These are phyloP conservation scores for Lordiphosa stackelbergi DNA, from an alignment of 1,140 invertebrate species.

Conservation along the genomic window DNA sequence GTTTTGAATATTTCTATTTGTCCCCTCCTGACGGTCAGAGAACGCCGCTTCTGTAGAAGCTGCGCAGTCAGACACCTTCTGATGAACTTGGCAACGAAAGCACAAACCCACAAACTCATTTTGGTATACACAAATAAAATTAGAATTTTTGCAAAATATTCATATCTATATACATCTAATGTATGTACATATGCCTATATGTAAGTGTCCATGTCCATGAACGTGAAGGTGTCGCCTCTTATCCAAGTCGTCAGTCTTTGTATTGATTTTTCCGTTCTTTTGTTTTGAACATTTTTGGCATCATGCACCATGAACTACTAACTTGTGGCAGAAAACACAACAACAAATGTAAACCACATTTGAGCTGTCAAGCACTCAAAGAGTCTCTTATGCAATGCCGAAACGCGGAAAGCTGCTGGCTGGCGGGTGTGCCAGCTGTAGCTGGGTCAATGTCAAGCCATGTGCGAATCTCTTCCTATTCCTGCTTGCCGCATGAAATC, in stretches of 20 bases:
- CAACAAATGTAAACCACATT: constrained; percentile 10
- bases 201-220: constrained; percentile 55
- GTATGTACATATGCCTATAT: background rate
- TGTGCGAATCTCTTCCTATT: constrained; percentile 41
- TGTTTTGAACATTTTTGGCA: constrained; percentile 32
- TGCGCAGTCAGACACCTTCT: constrained; percentile 14
- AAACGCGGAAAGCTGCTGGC: constrained; percentile 1
- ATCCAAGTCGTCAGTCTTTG: constrained; percentile 9
- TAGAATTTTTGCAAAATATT: constrained; percentile 56
- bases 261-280: constrained; percentile 58
- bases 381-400: constrained; percentile 27
- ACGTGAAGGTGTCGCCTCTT: constrained; percentile 54
- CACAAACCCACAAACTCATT: constrained; percentile 15
- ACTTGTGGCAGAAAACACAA: background rate
- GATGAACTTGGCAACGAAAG: constrained; percentile 66
- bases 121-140: constrained; percentile 40
- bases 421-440: constrained; percentile 4
- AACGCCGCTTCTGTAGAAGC: constrained; percentile 5
- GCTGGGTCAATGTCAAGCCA: constrained; percentile 59
- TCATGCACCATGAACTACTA: background rate
- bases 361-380: constrained; percentile 8
- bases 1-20: too few species aligned
- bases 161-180: constrained; percentile 1
- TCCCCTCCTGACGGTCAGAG: background rate
- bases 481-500: constrained; percentile 34